Evolutionary conservation across 2,888 invertebrate genomes (phyloP).

Genomic region (Melanchra persicariae): DNA sequence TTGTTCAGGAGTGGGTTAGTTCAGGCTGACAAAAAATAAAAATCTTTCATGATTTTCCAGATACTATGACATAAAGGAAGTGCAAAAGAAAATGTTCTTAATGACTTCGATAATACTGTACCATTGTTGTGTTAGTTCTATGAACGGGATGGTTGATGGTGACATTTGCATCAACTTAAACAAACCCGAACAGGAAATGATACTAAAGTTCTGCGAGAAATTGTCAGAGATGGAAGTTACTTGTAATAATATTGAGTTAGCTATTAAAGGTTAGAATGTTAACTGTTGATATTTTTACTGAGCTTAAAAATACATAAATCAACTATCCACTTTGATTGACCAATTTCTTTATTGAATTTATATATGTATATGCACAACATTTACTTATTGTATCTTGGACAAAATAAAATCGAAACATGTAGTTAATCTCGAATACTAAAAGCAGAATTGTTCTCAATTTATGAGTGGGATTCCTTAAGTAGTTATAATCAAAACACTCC

Average conservation of each 20-base stretch:
- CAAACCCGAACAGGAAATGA: constrained; percentile 75
- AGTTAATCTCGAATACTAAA: no score
- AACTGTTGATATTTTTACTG: no score
- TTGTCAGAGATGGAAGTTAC: constrained; percentile 78
- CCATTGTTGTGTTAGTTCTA: constrained; percentile 78
- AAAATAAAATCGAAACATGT: no score
- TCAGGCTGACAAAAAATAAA: background rate
- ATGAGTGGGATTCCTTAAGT: no score
- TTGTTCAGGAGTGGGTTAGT: no score
- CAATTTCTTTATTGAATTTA: no score
- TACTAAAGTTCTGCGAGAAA: constrained; percentile 79
- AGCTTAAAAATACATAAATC: background rate
- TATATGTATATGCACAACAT: no score
- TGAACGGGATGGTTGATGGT: constrained; percentile 71
- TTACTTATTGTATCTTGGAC: no score
- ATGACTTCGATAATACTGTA: constrained; percentile 76
- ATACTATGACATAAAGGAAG: constrained; percentile 71
- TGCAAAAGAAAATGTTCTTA: constrained; percentile 74
- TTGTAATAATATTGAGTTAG: constrained; percentile 75
- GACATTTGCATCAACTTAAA: constrained; percentile 75
- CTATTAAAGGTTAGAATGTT: constrained; percentile 74
- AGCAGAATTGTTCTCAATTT: no score
- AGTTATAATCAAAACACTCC: no score
- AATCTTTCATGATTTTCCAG: constrained; percentile 56
- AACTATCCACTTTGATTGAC: background rate